Evolutionary conservation across 2,797 vertebrate genomes (phyloP).

Genomic region (Saxicola maurus): DNA sequence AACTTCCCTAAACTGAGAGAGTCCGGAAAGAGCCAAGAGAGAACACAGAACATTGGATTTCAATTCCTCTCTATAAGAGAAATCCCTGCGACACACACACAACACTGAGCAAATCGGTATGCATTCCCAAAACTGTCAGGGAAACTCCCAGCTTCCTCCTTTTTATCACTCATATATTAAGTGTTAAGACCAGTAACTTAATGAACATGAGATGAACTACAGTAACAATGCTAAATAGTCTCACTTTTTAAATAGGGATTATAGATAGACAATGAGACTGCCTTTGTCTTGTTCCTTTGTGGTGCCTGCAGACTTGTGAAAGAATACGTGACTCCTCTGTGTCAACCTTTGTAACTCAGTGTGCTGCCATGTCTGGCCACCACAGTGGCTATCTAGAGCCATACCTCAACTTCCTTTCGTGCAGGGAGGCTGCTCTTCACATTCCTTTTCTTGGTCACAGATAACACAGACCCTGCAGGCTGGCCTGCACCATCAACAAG

Average conservation of each 20-base stretch:
- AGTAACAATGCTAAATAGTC: background rate
- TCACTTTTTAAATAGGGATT: background rate
- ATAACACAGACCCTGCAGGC: background rate
- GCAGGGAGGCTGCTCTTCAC: background rate
- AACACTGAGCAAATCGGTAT: background rate
- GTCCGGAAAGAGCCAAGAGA: background rate
- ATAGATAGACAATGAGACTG: background rate
- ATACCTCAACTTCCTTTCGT: background rate
- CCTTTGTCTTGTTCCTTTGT: background rate
- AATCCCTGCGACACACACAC: background rate
- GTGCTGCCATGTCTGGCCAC: background rate
- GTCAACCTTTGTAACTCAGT: background rate
- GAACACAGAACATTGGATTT: background rate
- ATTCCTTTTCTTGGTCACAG: background rate
- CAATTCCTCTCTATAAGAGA: background rate
- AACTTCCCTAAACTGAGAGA: background rate
- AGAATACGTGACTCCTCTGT: fast-evolving
- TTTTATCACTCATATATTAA: background rate
- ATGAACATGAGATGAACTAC: background rate
- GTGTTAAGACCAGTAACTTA: background rate
- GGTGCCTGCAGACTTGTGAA: background rate
- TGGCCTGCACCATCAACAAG: background rate
- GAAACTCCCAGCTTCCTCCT: background rate
- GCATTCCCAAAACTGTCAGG: background rate
- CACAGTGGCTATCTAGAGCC: background rate